Percentiles rank a stretch among this genome's conserved stretches.
Evolutionary conservation across 2,113 vertebrate genomes (phyloP).

Genomic region (Mesoclemmys tuberculata): DNA sequence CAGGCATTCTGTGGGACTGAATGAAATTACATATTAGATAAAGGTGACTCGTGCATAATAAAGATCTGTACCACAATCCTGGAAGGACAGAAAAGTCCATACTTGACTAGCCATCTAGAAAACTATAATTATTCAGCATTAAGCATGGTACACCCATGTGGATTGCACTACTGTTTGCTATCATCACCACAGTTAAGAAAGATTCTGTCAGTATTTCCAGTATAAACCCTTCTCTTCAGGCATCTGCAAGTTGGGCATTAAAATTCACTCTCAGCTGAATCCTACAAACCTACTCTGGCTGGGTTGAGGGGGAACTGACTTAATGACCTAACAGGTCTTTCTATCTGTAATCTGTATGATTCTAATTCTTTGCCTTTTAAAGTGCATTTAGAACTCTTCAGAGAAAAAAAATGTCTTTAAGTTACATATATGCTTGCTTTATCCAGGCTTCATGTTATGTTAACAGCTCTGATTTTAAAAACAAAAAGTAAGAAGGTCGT

Average conservation of each 20-base stretch:
- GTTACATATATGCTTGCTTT: slow-evolving; percentile 6
- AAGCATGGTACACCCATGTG: slow-evolving; percentile 2
- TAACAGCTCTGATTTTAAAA: slow-evolving; percentile 38
- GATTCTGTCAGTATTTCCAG: slow-evolving; percentile 10
- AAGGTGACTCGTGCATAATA: background rate
- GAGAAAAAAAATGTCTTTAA: slow-evolving; percentile 1
- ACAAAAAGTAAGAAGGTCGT: slow-evolving; percentile 10
- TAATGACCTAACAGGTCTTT: slow-evolving; percentile 47
- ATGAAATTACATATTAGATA: background rate
- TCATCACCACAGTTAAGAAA: background rate
- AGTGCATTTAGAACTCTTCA: background rate
- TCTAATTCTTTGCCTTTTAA: background rate
- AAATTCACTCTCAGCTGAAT: background rate
- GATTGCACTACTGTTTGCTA: background rate
- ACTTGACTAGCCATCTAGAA: background rate
- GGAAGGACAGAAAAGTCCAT: background rate
- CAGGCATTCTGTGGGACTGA: background rate
- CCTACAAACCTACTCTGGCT: background rate
- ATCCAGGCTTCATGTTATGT: background rate
- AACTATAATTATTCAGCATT: slow-evolving; percentile 26
- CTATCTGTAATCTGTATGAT: background rate
- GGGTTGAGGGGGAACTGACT: background rate
- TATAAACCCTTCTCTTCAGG: slow-evolving; percentile 9
- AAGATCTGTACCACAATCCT: background rate
- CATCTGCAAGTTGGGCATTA: slow-evolving; percentile 31